phyloP scores from a whole-genome alignment of 2,113 vertebrate genomes.

The Grammomys surdaster region DNA sequence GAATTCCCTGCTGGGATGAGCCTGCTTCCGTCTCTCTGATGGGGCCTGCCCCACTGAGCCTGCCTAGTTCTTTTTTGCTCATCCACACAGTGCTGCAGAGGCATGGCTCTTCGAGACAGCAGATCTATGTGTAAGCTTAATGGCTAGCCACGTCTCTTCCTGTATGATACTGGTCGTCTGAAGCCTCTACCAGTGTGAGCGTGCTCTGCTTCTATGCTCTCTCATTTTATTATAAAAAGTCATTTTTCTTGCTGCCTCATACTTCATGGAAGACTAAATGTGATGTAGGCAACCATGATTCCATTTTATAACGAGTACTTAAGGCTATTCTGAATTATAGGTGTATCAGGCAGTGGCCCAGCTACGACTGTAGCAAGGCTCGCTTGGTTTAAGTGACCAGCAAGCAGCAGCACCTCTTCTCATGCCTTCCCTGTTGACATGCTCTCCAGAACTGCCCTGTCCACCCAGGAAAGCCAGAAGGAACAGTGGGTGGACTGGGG shows the following conservation, averaged over 20 bases:
- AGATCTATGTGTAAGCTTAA: neutral
- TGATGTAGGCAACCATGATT: neutral
- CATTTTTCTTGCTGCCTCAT: neutral
- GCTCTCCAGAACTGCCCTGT: neutral
- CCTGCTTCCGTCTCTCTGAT: neutral
- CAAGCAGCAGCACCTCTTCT: neutral
- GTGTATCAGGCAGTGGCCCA: neutral
- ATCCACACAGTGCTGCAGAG: neutral
- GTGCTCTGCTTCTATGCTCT: neutral
- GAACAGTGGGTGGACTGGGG: too few species aligned
- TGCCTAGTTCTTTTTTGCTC: neutral
- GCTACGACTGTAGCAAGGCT: neutral
- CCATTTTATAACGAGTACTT: neutral
- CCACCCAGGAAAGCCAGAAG: neutral
- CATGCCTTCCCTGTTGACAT: accelerated
- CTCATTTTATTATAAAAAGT: neutral
- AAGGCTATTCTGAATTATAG: conserved; percentile 4
- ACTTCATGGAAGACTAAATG: conserved; percentile 18
- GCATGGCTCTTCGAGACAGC: neutral
- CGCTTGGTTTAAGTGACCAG: neutral
- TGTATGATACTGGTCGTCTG: neutral
- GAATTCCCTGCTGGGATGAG: neutral
- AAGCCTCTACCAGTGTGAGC: conserved; percentile 4
- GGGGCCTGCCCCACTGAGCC: neutral
- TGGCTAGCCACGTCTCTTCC: neutral